These are phyloP conservation scores for Lonchura striata DNA, from an alignment of 2,113 vertebrate genomes.

Conservation along the genomic window DNA sequence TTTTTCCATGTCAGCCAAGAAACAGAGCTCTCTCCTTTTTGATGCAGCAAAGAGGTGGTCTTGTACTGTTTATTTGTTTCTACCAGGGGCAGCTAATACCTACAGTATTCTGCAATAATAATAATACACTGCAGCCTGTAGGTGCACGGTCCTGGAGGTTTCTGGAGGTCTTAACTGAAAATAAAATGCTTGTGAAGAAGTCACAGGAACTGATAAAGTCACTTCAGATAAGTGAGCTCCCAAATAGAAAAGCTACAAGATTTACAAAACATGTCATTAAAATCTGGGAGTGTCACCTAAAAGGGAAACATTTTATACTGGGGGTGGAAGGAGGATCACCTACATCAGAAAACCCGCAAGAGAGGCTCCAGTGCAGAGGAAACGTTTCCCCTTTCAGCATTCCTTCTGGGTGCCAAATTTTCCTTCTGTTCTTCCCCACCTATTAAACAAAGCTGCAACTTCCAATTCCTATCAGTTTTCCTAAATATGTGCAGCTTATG, in stretches of 20 bases:
- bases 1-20: constrained; percentile 68
- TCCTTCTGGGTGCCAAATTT: constrained; percentile 68
- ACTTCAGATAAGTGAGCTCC: background rate
- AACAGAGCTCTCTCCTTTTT: constrained; percentile 31
- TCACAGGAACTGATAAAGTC: background rate
- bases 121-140: background rate
- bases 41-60: constrained; percentile 7
- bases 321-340: constrained; percentile 17
- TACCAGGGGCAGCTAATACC: background rate
- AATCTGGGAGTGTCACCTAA: background rate
- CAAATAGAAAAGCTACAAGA: background rate
- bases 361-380: constrained; percentile 43
- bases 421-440: constrained; percentile 65
- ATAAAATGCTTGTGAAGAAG: background rate
- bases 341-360: background rate
- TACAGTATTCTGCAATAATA: background rate
- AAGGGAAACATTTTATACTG: background rate
- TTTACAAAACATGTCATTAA: background rate
- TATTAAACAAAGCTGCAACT: constrained; percentile 71
- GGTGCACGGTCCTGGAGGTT: background rate
- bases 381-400: constrained; percentile 59
- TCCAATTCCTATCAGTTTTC: constrained; percentile 68
- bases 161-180: background rate
- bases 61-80: background rate
- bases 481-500: constrained; percentile 68